Evolutionary conservation across 2,888 invertebrate species (phyloP).

Genomic region (Plebejus argus): DNA sequence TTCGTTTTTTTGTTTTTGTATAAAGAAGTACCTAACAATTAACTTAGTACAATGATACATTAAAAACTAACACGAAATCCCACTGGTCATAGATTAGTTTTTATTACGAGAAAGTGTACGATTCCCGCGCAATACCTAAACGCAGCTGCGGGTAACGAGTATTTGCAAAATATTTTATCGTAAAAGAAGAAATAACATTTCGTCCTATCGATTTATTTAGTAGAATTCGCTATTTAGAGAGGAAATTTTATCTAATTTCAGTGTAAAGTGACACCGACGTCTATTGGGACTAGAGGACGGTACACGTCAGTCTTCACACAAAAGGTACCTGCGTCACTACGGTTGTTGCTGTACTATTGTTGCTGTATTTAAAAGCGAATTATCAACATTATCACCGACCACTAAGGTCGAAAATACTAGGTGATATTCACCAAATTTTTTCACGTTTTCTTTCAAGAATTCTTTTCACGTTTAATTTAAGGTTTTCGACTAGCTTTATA

Average conservation of each 20-base stretch:
- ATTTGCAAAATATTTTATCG: too few species aligned
- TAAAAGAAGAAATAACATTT: background rate
- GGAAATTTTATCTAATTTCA: background rate
- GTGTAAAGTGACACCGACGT: slow-evolving; percentile 36
- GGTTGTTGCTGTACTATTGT: background rate
- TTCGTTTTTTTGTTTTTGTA: too few species aligned
- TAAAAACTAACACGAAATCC: too few species aligned
- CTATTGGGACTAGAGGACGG: background rate
- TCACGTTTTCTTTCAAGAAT: too few species aligned
- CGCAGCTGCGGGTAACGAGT: too few species aligned
- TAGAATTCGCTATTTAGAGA: background rate
- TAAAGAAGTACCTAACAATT: too few species aligned
- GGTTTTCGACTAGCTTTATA: too few species aligned
- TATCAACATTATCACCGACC: background rate
- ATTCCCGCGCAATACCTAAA: too few species aligned
- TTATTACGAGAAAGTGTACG: too few species aligned
- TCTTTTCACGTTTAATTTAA: too few species aligned
- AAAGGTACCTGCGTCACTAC: background rate
- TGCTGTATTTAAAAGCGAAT: background rate
- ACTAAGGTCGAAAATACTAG: background rate
- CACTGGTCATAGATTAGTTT: too few species aligned
- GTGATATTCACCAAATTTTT: background rate
- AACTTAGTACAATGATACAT: too few species aligned
- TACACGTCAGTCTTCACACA: background rate
- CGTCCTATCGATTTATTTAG: background rate